phyloP scores from a whole-genome alignment of 2,113 vertebrate species.

The Solenodon paradoxus region DNA sequence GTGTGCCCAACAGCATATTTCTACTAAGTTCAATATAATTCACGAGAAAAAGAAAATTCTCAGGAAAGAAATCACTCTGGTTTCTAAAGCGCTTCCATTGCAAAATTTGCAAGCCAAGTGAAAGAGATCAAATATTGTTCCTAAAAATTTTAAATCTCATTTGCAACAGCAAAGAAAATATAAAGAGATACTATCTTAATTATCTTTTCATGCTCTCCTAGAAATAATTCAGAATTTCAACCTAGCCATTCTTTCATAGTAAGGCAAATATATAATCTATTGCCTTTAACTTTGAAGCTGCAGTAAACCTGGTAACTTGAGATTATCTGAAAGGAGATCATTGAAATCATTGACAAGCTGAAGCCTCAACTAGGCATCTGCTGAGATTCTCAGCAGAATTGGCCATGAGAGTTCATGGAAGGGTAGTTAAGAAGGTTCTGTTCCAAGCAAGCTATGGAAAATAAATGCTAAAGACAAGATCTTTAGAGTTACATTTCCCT shows the following conservation, averaged over 20 bases:
- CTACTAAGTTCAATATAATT: constrained; percentile 14
- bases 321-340: background rate
- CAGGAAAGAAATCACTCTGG: constrained; percentile 70
- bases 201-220: constrained; percentile 47
- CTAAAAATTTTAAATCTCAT: constrained; percentile 73
- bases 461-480: background rate
- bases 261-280: background rate
- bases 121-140: constrained; percentile 68
- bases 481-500: background rate
- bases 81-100: constrained; percentile 70
- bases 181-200: constrained; percentile 54
- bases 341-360: background rate
- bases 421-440: background rate
- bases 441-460: background rate
- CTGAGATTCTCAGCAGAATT: background rate
- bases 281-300: background rate
- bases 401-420: background rate
- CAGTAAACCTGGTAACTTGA: background rate
- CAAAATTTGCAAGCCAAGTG: constrained; percentile 65
- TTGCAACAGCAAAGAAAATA: constrained; percentile 70
- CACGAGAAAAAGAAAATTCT: constrained; percentile 14
- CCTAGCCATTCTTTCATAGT: background rate
- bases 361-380: background rate
- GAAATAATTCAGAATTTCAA: constrained; percentile 59
- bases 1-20: background rate